Evolutionary conservation across 2,888 invertebrate genomes (phyloP).

Genomic region (Cryptophagus acutangulus): DNA sequence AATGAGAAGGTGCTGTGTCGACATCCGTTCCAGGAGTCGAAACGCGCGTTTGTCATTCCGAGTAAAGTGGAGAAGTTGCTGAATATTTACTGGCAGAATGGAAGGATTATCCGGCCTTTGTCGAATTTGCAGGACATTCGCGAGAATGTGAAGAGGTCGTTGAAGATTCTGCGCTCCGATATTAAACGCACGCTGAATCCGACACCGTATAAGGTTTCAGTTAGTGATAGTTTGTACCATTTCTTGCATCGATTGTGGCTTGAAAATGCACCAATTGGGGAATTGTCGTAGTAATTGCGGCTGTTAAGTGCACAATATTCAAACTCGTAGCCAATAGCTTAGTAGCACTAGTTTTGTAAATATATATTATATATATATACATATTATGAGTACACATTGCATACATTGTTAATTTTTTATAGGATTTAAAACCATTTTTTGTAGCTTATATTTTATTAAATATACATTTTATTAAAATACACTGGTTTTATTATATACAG

Average conservation of each 20-base stretch:
- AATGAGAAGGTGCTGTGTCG: constrained; percentile 85
- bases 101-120: constrained; percentile 60
- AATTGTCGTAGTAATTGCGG: constrained; percentile 71
- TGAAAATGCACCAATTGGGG: constrained; percentile 95
- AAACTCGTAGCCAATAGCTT: no score
- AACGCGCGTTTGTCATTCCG: constrained; percentile 91
- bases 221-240: constrained; percentile 86
- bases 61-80: constrained; percentile 79
- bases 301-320: no score
- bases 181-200: constrained; percentile 94
- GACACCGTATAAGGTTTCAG: constrained; percentile 97
- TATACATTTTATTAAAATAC: no score
- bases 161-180: constrained; percentile 80
- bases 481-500: no score
- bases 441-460: no score
- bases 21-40: constrained; percentile 96
- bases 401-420: no score
- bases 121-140: constrained; percentile 73
- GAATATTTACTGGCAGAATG: constrained; percentile 81
- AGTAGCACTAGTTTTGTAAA: no score
- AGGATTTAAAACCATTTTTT: no score
- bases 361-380: no score
- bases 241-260: constrained; percentile 97
- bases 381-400: no score
- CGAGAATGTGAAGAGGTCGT: constrained; percentile 71